Conservation (phyloP, 2,888 invertebrate genomes). For the Drosophila meridiana region DNA sequence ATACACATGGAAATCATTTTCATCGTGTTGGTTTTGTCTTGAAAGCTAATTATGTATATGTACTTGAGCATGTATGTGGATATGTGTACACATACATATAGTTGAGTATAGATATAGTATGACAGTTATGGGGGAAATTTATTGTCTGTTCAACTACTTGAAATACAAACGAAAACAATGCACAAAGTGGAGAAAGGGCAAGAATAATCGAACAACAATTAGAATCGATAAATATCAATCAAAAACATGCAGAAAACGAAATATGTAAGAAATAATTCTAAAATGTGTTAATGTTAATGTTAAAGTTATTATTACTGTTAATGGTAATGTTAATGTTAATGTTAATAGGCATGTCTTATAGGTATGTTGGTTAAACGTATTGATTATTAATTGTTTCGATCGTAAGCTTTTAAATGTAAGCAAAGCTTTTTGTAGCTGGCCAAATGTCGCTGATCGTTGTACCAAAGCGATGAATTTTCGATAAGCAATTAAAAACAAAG, state of each 20-base stretch:
- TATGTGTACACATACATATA: constrained; percentile 19
- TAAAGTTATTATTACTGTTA: neutral
- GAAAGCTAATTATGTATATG: constrained; percentile 37
- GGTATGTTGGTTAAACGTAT: constrained; percentile 22
- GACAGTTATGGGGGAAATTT: constrained; percentile 75
- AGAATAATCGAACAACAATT: constrained; percentile 15
- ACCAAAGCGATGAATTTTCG: constrained; percentile 27
- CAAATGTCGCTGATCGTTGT: constrained; percentile 34
- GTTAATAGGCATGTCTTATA: constrained; percentile 21
- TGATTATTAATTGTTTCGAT: constrained; percentile 47
- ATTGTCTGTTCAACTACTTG: constrained; percentile 64
- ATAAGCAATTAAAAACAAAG: constrained; percentile 36
- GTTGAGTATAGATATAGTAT: constrained; percentile 34
- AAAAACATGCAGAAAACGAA: constrained; percentile 35
- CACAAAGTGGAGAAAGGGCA: neutral
- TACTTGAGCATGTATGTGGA: constrained; percentile 21
- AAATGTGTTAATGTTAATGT: neutral
- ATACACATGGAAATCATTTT: constrained; percentile 37
- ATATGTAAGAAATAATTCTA: constrained; percentile 1
- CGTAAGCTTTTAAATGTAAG: constrained; percentile 68
- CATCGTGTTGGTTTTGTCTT: constrained; percentile 20
- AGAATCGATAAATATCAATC: constrained; percentile 4
- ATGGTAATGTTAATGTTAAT: neutral
- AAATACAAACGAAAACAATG: constrained; percentile 21
- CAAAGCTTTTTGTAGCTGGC: constrained; percentile 59